A percentile compares a stretch with the other conserved stretches of the same genome.
phyloP scores from a whole-genome alignment of 2,113 vertebrate species.

The Laticauda colubrina region DNA sequence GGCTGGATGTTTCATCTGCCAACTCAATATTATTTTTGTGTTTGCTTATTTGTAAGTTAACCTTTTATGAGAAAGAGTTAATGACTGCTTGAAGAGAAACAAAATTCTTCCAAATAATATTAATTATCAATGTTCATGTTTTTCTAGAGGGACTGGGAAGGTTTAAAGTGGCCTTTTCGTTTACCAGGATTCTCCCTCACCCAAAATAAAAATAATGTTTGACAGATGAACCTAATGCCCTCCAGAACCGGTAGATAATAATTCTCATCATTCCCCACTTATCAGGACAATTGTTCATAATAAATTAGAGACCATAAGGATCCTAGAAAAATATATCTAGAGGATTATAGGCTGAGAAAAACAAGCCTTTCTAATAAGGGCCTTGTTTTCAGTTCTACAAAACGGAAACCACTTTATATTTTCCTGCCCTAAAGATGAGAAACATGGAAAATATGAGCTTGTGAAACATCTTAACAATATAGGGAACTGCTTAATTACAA shows the following conservation, averaged over 20 bases:
- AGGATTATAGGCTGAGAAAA: background rate
- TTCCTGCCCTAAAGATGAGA: background rate
- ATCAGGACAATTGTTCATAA: background rate
- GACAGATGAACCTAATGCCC: background rate
- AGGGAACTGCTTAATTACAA: background rate
- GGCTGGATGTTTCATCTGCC: slow-evolving; percentile 41
- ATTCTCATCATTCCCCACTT: background rate
- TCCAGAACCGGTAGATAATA: background rate
- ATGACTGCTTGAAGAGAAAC: background rate
- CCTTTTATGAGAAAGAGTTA: slow-evolving; percentile 4
- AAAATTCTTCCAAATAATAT: background rate
- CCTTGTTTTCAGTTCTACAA: background rate
- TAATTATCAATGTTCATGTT: background rate
- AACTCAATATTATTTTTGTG: slow-evolving; percentile 49
- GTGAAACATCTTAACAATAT: background rate
- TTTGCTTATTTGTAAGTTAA: slow-evolving; percentile 48
- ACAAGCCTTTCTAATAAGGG: background rate
- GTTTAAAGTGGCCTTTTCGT: background rate
- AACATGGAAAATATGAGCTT: background rate
- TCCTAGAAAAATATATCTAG: background rate
- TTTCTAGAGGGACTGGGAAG: background rate
- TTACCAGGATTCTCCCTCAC: background rate
- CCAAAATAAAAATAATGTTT: background rate
- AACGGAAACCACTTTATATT: background rate
- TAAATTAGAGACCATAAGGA: background rate